Evolutionary conservation across 2,888 invertebrate species (phyloP).

Genomic region (Lymantria monacha): DNA sequence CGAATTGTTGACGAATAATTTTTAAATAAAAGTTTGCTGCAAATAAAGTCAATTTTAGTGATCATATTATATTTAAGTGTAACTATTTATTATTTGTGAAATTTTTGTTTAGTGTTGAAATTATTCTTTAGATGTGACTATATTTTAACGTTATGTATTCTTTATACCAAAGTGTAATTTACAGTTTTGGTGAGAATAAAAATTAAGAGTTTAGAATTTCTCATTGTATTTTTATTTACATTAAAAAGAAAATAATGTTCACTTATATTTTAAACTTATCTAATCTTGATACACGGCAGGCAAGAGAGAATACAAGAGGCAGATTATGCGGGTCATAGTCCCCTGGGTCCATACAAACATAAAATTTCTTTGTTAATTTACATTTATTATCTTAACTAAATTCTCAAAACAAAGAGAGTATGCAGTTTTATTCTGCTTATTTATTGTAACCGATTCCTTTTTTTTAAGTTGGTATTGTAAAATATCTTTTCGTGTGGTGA

Average conservation of each 20-base stretch:
- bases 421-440: too few relatives aligned
- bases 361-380: too few relatives aligned
- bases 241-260: not conserved
- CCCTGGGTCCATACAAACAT: too few relatives aligned
- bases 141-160: constrained; percentile 56
- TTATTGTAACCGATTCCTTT: too few relatives aligned
- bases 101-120: constrained; percentile 43
- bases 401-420: too few relatives aligned
- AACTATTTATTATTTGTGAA: constrained; percentile 14
- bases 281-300: too few relatives aligned
- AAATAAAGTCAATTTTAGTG: constrained; percentile 64
- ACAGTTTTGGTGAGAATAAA: constrained; percentile 58
- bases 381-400: too few relatives aligned
- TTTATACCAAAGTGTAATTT: constrained; percentile 63
- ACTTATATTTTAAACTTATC: too few relatives aligned
- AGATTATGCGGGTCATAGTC: too few relatives aligned
- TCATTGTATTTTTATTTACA: not conserved
- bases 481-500: too few relatives aligned
- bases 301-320: too few relatives aligned
- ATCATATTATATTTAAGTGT: constrained; percentile 31
- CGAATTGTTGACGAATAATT: constrained; percentile 7
- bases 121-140: constrained; percentile 48
- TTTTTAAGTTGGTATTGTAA: too few relatives aligned
- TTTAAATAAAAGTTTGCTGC: constrained; percentile 21
- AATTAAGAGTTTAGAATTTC: constrained; percentile 49